Evolutionary conservation across 2,888 invertebrate genomes (phyloP).

Genomic region (Zaprionus bogoriensis): DNA sequence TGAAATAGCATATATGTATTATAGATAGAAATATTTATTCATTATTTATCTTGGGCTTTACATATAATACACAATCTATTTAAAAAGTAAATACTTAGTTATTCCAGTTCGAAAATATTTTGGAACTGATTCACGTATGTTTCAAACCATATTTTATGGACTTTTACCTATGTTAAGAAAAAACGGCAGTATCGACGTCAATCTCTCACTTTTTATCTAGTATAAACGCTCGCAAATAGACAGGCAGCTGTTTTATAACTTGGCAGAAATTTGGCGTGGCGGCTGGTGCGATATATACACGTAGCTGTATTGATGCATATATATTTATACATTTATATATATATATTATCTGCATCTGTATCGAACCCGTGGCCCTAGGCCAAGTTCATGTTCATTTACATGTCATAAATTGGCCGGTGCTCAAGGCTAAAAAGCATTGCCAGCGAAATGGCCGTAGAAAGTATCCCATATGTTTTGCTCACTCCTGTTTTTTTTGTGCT

Average conservation of each 20-base stretch:
- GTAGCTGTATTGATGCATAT: not conserved
- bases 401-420: constrained; percentile 46
- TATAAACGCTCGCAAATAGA: constrained; percentile 7
- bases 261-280: constrained; percentile 30
- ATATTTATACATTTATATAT: not conserved
- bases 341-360: not conserved
- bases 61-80: no score
- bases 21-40: no score
- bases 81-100: not conserved
- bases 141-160: not conserved
- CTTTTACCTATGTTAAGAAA: not conserved
- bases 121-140: not conserved
- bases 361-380: constrained; percentile 34
- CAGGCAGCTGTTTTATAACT: constrained; percentile 42
- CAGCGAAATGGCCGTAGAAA: not conserved
- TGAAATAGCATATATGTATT: no score
- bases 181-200: not conserved
- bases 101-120: not conserved
- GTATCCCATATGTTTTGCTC: not conserved
- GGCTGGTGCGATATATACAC: constrained; percentile 6
- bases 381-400: constrained; percentile 48
- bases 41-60: no score
- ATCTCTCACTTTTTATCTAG: not conserved
- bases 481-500: constrained; percentile 47
- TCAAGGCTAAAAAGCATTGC: constrained; percentile 37